Evolutionary conservation across 92 coral and sea anemone species (phyloP).

Genomic region (Plumapathes pennacea): DNA sequence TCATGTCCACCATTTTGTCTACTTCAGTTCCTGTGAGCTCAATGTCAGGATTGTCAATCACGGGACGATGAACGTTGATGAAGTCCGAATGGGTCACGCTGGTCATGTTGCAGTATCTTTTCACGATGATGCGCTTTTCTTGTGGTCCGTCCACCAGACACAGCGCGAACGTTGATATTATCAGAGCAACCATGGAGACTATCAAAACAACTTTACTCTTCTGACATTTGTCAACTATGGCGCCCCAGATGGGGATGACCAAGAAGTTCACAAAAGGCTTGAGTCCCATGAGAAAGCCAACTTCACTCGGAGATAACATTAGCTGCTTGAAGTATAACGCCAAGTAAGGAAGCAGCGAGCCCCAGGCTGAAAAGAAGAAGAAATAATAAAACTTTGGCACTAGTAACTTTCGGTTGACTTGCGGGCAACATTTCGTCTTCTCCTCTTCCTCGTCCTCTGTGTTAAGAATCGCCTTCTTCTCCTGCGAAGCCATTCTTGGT

Average conservation of each 20-base stretch:
- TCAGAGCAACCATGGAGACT: conserved; percentile 85
- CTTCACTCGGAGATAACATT: conserved; percentile 96
- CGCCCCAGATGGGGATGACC: conserved; percentile 99
- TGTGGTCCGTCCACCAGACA: conserved; percentile 89
- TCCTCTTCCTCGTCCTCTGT: conserved; percentile 36
- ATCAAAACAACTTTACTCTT: conserved; percentile 90
- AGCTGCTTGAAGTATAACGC: conserved; percentile 97
- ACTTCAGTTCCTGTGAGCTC: conserved; percentile 88
- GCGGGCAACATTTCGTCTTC: conserved; percentile 71
- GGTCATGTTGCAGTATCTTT: conserved; percentile 75
- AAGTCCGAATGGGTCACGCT: conserved; percentile 54
- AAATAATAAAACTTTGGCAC: conserved; percentile 91
- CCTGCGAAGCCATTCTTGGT: conserved; percentile 45
- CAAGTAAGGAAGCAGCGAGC: conserved; percentile 90
- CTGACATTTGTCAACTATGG: conserved; percentile 97
- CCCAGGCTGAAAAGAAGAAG: conserved; percentile 99
- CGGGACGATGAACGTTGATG: conserved; percentile 70
- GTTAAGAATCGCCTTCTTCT: conserved; percentile 60
- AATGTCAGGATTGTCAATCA: conserved; percentile 69
- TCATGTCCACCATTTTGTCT: conserved; percentile 91
- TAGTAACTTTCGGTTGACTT: conserved; percentile 85
- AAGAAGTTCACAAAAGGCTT: conserved; percentile 97
- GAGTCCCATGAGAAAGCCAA: conserved; percentile 95
- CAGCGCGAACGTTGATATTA: conserved; percentile 79
- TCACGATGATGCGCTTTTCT: conserved; percentile 75